Base-by-base conservation (phyloP, 2,113 vertebrate species). In the Vulpes vulpes region DNA sequence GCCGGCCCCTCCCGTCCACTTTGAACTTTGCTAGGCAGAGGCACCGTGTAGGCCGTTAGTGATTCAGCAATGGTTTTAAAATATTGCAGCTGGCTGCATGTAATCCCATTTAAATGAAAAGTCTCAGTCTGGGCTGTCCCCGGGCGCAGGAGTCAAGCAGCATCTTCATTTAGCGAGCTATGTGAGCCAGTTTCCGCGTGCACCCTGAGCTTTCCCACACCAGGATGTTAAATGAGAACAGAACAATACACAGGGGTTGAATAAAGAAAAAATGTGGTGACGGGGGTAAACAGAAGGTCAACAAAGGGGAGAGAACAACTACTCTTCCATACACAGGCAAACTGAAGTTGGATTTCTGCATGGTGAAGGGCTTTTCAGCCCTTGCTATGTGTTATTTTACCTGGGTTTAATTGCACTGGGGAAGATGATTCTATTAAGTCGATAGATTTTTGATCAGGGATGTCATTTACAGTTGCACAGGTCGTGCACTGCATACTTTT, bases 1-100 rank as follows among this genome's bases (percentile, higher is more conserved):
- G 53, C 43, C 16, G 71, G 64, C 8, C 14, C 32, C 35, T 69
- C 57, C 11, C 53, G 85, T 96, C 74, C 59, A 25, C 3, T 81
- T 22, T 65, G 73, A 85, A 59, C 53, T 80, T 89, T 55, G 9
- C 57, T 84, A 88, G 74, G 51, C 43, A 79, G 73, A 88, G 30
- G n/a, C 43, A 53, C 62, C 81, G 78, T 71, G 78, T 11, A 19
- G 62, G 27, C 57, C 90, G 35, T 43, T 76, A 59, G 55, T 59
- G 93, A 90, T 62, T 90, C 81, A 95, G 94, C 60, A 59, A 43
- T 60, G 55, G 71, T 57, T 89, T 85, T n/a, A 73, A 91, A 89
- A 67, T 55, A 91, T 51, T 65, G 85, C 49, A 59, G 55, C 55
- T 93, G 71, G 57, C 57, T 32, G 71, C n/a, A 23, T 89, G 35